Evolutionary conservation across 2,797 vertebrate genomes (phyloP), one percentile per base, ranked within the genome.

Genomic region (Ptychadena robeensis): DNA sequence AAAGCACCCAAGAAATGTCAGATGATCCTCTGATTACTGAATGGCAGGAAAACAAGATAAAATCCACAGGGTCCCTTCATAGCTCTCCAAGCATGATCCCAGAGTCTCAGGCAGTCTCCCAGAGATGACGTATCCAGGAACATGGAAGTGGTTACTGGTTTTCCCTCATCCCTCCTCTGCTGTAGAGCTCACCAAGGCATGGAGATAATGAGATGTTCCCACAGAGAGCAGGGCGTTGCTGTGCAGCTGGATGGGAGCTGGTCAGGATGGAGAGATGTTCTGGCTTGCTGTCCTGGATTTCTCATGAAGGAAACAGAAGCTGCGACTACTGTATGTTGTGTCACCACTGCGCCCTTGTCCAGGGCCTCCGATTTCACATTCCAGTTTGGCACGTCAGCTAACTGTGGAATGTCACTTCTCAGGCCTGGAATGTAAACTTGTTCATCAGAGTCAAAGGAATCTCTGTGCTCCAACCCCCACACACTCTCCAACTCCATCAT

Each of bases 331-430:
- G 76, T 53, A 30, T 34, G 65, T 82, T 77, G 74, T 86, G 89
- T 90, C 89, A 90, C 86, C 85, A 81, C 64, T 69, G 76, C 79
- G 84, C 90, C 89, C 91, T 90, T 73, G 85, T 87, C 87, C 69
- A 15, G 86, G 88, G 92, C 92, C 93, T 92, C 91, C 61, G 86
- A 90, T 91, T 90, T 91, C 91, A 87, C 90, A 91, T 91, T 93
- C 91, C 89, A 87, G 85, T 92, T 79, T 85, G 91, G 91, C 86
- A 93, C 85, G 59, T 95, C 93, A 91, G 87, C 89, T 78, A 85
- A 84, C 87, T 85, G 88, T 88, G 93, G 94, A 94, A 95, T 94
- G 90, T 91, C 92, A 91, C 88, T 93, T 88, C 88, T 90, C 87
- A 44, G 67, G 66, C 35, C 18, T 82, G 87, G 92, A 93, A 93